These are phyloP conservation scores for Archocentrus centrarchus DNA, from an alignment of 2,113 vertebrate genomes.

Conservation along the genomic window DNA sequence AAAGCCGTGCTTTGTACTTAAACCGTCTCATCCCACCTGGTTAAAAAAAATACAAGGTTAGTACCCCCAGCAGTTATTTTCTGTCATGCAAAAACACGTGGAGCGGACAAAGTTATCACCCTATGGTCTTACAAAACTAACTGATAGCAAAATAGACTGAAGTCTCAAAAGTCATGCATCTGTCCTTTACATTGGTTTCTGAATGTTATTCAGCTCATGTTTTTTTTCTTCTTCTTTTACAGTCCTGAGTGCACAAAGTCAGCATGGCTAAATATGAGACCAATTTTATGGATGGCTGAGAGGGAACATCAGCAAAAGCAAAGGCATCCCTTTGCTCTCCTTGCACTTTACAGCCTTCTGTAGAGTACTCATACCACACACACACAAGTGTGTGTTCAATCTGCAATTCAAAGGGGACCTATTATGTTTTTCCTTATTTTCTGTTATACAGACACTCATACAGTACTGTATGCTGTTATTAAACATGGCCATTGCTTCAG, in stretches of 20 bases:
- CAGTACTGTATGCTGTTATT: background rate
- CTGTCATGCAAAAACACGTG: conserved; percentile 16
- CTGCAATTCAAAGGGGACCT: background rate
- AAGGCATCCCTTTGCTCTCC: conserved; percentile 36
- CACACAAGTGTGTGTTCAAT: background rate
- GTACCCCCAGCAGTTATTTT: conserved; percentile 36
- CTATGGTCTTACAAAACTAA: conserved; percentile 65
- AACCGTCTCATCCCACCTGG: conserved; percentile 41
- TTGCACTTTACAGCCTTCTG: conserved; percentile 21
- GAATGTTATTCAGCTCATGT: conserved; percentile 38
- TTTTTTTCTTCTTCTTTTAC: conserved; percentile 7
- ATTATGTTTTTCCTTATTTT: background rate
- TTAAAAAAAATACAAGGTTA: conserved; percentile 65
- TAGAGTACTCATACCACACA: background rate
- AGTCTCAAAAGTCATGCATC: conserved; percentile 38
- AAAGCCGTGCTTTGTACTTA: conserved; percentile 52
- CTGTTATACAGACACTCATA: background rate
- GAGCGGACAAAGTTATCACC: conserved; percentile 6
- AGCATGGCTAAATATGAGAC: conserved; percentile 52
- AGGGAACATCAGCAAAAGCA: conserved; percentile 36
- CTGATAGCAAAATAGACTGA: conserved; percentile 69
- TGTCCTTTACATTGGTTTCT: conserved; percentile 38
- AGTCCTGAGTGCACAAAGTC: conserved; percentile 62
- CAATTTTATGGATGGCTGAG: conserved; percentile 45
- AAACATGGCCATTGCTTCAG: background rate